These are phyloP conservation scores for Alloscopus bannaensis DNA, from an alignment of 2,888 invertebrate species.

Conservation along the genomic window DNA sequence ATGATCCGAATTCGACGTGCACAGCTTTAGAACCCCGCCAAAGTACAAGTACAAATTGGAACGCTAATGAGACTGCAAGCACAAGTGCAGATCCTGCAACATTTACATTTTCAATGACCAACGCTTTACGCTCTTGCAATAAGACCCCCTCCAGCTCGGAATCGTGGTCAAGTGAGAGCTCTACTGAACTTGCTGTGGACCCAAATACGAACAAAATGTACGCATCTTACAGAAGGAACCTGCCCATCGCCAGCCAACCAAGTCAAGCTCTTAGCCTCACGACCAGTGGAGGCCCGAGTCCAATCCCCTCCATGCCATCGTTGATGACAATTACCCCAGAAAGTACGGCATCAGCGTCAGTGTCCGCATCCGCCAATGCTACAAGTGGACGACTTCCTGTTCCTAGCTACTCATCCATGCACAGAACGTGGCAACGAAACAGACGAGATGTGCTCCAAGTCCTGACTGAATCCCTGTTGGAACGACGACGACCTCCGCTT, in stretches of 20 bases:
- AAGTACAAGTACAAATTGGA: slow-evolving; percentile 65
- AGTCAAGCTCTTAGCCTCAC: slow-evolving; percentile 62
- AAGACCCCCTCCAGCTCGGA: slow-evolving; percentile 73
- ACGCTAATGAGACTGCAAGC: slow-evolving; percentile 49
- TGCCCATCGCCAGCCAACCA: slow-evolving; percentile 32
- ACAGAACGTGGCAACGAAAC: slow-evolving; percentile 72
- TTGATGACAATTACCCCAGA: slow-evolving; percentile 72
- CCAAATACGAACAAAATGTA: slow-evolving; percentile 71
- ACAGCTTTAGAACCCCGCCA: slow-evolving; percentile 55
- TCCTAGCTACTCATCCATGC: slow-evolving; percentile 71
- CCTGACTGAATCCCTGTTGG: slow-evolving; percentile 71
- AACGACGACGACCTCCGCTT: slow-evolving; percentile 66
- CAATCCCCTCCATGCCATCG: slow-evolving; percentile 72
- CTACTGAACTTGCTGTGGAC: slow-evolving; percentile 71
- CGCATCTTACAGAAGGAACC: slow-evolving; percentile 58
- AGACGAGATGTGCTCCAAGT: slow-evolving; percentile 73
- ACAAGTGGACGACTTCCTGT: slow-evolving; percentile 61
- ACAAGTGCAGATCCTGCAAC: slow-evolving; percentile 39
- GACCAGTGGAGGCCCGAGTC: slow-evolving; percentile 68
- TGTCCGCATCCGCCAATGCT: slow-evolving; percentile 60
- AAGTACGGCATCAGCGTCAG: slow-evolving; percentile 63
- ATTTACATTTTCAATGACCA: slow-evolving; percentile 20
- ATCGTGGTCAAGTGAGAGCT: slow-evolving; percentile 72
- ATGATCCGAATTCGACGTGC: slow-evolving; percentile 31
- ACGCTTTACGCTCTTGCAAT: slow-evolving; percentile 45